Evolutionary conservation across 2,113 vertebrate species (phyloP).

Genomic region (Scomber japonicus): DNA sequence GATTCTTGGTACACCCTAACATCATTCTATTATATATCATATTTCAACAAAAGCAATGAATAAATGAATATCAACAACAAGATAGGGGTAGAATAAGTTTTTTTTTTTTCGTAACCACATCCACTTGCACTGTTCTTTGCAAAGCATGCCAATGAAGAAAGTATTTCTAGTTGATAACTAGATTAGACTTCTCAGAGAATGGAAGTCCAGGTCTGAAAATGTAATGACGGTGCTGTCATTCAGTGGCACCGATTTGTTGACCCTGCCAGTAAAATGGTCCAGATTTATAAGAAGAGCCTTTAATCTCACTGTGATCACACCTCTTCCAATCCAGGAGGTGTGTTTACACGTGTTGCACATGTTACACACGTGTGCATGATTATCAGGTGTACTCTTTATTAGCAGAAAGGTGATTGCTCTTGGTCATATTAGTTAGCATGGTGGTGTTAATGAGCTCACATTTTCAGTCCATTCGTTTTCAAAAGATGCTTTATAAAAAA

Average conservation of each 20-base stretch:
- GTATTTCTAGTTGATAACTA: conserved; percentile 37
- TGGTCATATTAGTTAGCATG: neutral
- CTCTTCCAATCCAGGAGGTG: neutral
- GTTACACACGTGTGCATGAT: neutral
- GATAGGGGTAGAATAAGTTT: conserved; percentile 57
- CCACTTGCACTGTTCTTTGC: conserved; percentile 38
- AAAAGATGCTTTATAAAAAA: neutral
- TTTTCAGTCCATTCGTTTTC: conserved; percentile 11
- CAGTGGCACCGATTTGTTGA: conserved; percentile 50
- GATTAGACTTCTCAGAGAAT: conserved; percentile 46
- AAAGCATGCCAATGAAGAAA: conserved; percentile 19
- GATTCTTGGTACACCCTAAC: conserved; percentile 58
- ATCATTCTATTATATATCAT: conserved; percentile 59
- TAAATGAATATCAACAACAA: conserved; percentile 77
- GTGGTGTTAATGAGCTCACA: conserved; percentile 15
- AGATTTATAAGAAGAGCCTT: conserved; percentile 3
- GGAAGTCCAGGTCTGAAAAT: conserved; percentile 34
- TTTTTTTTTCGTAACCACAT: conserved; percentile 51
- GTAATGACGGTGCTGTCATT: conserved; percentile 19
- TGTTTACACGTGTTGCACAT: neutral
- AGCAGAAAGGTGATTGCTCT: neutral
- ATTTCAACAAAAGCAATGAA: conserved; percentile 80
- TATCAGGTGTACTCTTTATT: neutral
- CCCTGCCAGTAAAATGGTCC: conserved; percentile 19
- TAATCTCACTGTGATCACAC: neutral